Percentiles rank a stretch among this genome's conserved stretches.
These are phyloP conservation scores for Linepithema humile DNA, from an alignment of 1,140 invertebrate genomes.

Conservation along the genomic window DNA sequence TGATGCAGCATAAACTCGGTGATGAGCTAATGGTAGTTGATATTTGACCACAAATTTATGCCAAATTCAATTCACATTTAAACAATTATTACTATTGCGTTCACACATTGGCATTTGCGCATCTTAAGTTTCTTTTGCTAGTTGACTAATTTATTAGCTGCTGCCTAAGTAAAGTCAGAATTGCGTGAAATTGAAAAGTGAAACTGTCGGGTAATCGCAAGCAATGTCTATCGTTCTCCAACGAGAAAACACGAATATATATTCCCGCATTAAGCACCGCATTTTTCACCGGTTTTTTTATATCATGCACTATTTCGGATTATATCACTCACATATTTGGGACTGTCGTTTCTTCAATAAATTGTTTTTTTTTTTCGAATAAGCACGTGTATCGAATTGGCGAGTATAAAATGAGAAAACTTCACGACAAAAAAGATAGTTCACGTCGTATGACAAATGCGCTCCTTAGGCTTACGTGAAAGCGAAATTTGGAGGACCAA, in stretches of 20 bases:
- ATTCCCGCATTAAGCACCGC: background rate
- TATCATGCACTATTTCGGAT: background rate
- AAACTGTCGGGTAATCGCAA: background rate
- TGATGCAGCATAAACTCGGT: background rate
- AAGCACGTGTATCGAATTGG: background rate
- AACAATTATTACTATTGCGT: background rate
- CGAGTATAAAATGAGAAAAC: background rate
- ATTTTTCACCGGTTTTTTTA: background rate
- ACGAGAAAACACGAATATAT: background rate
- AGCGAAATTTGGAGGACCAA: background rate
- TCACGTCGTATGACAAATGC: no score
- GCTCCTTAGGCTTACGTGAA: slow-evolving; percentile 8
- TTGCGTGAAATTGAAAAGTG: slow-evolving; percentile 61
- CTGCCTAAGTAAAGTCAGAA: background rate
- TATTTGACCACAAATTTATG: background rate
- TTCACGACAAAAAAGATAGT: background rate
- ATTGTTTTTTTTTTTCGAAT: no score
- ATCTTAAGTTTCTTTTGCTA: background rate
- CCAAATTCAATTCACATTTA: background rate
- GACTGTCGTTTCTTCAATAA: background rate
- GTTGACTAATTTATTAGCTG: background rate
- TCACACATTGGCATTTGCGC: background rate
- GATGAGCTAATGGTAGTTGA: background rate
- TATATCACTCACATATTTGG: background rate
- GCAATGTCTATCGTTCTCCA: background rate